Evolutionary conservation across 2,113 vertebrate genomes (phyloP), one percentile per base, ranked within the genome.

Genomic region (Xenopus borealis): DNA sequence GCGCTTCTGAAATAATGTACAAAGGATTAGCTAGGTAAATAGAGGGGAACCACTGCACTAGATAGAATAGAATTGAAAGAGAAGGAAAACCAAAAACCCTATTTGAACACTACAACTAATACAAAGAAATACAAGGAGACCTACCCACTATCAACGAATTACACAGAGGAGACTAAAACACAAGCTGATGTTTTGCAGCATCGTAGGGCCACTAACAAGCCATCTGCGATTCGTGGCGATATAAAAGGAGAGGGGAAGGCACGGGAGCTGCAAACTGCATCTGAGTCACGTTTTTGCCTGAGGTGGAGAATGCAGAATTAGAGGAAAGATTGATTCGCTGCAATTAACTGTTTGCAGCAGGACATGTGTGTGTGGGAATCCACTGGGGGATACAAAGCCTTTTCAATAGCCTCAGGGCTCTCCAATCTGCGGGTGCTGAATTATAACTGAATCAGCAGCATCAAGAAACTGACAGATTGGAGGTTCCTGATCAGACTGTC

Each of bases 131-230:
- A 87, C 86, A 89, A n/a, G 87, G 86, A 91, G 84, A 83, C 91
- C 89, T 87, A 86, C 86, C 88, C 85, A 79, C 82, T 84, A 89
- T 80, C 86, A 86, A 89, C 89, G 83, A 88, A 91, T 27, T 85
- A 92, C 89, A 87, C 79, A 86, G 89, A 88, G 83, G 91, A 90
- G 84, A 88, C 90, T 93, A 91, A 90, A 93, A 93, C 91, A 94
- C 92, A 93, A 96, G 94, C 94, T 86, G 91, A 94, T 94, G 94
- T 93, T 94, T 94, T 97, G 96, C 96, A 99, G 97, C 97, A 99
- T 96, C 93, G 92, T 93, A 99, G 96, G 96, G 96, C 97, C 94
- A 95, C 94, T 96, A 92, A 94, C 94, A 91, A 95, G 94, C 95
- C 95, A 96, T 95, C 94, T 93, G 94, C 94, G 92, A 93, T 90